phyloP scores from a whole-genome alignment of 2,113 vertebrate genomes.

The Plectropomus leopardus region DNA sequence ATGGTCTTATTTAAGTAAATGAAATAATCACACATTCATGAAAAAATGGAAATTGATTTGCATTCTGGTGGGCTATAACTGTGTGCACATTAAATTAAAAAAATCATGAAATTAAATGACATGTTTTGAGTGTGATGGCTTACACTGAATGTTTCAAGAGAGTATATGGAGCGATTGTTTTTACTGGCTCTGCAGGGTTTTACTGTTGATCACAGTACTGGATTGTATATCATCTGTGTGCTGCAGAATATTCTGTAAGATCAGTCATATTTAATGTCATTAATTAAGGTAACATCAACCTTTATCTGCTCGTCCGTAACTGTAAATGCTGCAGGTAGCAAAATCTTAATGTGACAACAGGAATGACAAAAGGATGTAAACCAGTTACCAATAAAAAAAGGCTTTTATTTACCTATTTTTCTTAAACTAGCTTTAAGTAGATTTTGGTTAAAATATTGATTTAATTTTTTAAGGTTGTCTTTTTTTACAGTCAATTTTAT shows the following conservation, averaged over 20 bases:
- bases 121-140: neutral
- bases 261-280: neutral
- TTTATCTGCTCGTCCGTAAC: neutral
- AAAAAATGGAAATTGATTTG: neutral
- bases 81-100: neutral
- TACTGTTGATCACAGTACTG: conserved; percentile 1
- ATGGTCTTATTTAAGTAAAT: conserved; percentile 1
- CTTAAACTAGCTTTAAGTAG: neutral
- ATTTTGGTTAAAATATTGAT: neutral
- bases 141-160: neutral
- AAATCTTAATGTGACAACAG: neutral
- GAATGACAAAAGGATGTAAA: no score
- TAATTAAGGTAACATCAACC: neutral
- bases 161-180: neutral
- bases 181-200: conserved; percentile 14
- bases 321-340: neutral
- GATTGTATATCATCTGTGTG: neutral
- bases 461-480: no score
- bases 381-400: no score
- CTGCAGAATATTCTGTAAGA: neutral
- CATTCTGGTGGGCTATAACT: neutral
- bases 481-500: neutral
- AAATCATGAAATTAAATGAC: neutral
- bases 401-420: no score
- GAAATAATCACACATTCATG: neutral